Evolutionary conservation across 2,797 vertebrate species (phyloP).

Genomic region (Manis crassicaudata): DNA sequence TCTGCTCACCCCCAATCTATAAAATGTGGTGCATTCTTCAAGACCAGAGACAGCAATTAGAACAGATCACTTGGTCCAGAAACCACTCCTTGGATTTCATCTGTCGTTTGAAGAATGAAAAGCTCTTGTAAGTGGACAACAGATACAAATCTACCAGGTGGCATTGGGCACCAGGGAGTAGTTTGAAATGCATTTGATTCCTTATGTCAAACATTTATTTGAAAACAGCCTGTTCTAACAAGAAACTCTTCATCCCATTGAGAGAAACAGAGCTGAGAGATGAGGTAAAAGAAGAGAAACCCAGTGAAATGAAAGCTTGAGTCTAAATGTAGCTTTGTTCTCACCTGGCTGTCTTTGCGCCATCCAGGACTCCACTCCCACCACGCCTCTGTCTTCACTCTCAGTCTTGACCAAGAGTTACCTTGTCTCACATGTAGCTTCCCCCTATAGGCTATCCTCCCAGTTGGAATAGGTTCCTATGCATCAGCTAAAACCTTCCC

Average conservation of each 20-base stretch:
- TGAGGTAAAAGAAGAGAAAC: background rate
- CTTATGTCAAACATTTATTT: background rate
- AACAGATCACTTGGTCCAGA: background rate
- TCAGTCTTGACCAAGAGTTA: background rate
- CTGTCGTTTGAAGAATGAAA: constrained; percentile 34
- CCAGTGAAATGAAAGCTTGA: background rate
- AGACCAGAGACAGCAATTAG: background rate
- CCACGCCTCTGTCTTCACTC: background rate
- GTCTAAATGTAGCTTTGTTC: background rate
- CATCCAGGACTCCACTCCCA: background rate
- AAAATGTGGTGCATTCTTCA: constrained; percentile 31
- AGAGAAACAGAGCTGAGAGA: background rate
- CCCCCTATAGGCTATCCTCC: background rate
- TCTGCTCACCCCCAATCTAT: constrained; percentile 4
- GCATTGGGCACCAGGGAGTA: background rate
- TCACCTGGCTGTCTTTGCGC: background rate
- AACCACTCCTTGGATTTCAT: constrained; percentile 1
- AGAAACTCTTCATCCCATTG: background rate
- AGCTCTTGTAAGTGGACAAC: background rate
- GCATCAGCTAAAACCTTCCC: background rate
- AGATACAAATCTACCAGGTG: background rate
- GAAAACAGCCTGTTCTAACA: background rate
- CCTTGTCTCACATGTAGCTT: background rate
- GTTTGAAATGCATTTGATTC: background rate
- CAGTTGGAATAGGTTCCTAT: background rate